Percentiles rank a stretch among this genome's conserved stretches.
Evolutionary conservation across 2,113 vertebrate genomes (phyloP).

Genomic region (Casuarius casuarius): DNA sequence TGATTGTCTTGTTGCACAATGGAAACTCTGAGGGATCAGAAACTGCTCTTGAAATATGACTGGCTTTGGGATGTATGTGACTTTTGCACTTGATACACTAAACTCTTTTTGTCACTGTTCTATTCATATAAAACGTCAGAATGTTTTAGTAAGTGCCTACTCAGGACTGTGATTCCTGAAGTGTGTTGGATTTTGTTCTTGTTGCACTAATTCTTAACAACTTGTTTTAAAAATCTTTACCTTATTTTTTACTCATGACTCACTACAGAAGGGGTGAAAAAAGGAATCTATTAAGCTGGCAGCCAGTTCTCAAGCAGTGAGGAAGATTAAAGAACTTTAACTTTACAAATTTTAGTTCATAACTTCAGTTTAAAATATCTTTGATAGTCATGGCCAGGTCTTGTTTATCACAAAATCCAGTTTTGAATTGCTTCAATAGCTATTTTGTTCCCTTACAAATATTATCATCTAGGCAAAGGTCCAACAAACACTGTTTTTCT

Average conservation of each 20-base stretch:
- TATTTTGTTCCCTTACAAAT: neutral
- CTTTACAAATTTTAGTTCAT: too few relatives aligned
- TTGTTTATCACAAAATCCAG: too few relatives aligned
- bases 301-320: too few relatives aligned
- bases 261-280: too few relatives aligned
- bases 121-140: neutral
- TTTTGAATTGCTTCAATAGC: too few relatives aligned
- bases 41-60: neutral
- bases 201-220: neutral
- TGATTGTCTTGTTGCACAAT: neutral
- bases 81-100: neutral
- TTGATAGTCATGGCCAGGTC: too few relatives aligned
- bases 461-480: neutral
- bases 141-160: neutral
- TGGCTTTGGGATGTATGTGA: neutral
- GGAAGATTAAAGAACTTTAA: too few relatives aligned
- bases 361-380: too few relatives aligned
- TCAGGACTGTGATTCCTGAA: neutral
- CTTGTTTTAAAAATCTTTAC: too few relatives aligned
- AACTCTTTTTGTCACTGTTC: neutral
- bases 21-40: neutral
- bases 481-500: too few relatives aligned
- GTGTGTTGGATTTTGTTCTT: neutral
- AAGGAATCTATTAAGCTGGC: too few relatives aligned
- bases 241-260: too few relatives aligned